phyloP scores from a whole-genome alignment of 2,113 vertebrate species.

The Nipponia nippon region DNA sequence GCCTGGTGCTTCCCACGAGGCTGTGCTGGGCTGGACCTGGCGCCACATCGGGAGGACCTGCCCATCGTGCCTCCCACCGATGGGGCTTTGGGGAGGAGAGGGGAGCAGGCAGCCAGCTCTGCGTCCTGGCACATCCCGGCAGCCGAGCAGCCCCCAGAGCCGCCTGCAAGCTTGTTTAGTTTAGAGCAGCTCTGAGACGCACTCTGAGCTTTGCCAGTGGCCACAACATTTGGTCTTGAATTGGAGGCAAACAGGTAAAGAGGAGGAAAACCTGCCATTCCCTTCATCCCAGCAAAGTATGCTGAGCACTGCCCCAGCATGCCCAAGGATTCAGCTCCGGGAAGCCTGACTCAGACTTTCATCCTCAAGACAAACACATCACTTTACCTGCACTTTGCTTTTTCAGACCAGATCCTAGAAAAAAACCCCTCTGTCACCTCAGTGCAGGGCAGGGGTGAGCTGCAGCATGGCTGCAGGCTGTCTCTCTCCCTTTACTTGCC shows the following conservation, averaged over 20 bases:
- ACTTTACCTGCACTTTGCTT: background rate
- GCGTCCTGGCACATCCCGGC: background rate
- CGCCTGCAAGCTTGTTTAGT: background rate
- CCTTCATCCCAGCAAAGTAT: background rate
- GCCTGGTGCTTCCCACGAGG: fast-evolving
- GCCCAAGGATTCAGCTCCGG: background rate
- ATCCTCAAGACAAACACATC: background rate
- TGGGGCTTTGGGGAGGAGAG: background rate
- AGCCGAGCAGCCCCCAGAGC: background rate
- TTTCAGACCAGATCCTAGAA: background rate
- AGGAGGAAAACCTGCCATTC: background rate
- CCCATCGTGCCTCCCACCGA: fast-evolving
- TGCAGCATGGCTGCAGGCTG: background rate
- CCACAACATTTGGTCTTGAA: background rate
- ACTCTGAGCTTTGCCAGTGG: background rate
- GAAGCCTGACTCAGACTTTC: background rate
- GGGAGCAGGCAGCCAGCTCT: background rate
- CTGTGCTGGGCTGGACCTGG: fast-evolving
- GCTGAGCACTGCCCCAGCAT: background rate
- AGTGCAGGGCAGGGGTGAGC: background rate
- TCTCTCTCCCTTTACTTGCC: background rate
- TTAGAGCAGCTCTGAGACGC: background rate
- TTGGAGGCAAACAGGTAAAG: background rate
- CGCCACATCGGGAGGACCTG: fast-evolving
- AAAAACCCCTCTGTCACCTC: background rate